A percentile compares a stretch with the other conserved stretches of the same genome.
Conservation (phyloP, 2,888 invertebrate species). For the Tachina lurida region DNA sequence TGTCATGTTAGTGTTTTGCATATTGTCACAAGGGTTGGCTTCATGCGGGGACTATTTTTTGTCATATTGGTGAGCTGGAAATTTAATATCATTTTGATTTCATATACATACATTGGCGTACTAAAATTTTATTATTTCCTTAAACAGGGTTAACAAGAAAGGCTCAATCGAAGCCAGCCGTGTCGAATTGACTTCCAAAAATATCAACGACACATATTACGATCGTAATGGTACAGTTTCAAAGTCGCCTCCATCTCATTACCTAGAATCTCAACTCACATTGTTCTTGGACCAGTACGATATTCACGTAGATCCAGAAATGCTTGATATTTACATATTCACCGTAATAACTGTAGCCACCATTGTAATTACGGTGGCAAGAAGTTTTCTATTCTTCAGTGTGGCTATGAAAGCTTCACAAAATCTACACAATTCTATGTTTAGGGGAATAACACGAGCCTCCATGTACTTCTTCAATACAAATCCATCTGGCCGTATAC, state of each 20-base stretch:
- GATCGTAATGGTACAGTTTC: constrained; percentile 10
- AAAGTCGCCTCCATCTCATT: constrained; percentile 23
- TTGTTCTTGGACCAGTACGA: constrained; percentile 74
- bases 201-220: constrained; percentile 17
- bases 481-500: constrained; percentile 91
- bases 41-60: constrained; percentile 92
- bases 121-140: background rate
- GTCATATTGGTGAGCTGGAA: constrained; percentile 86
- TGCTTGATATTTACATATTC: constrained; percentile 84
- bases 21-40: constrained; percentile 87
- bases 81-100: background rate
- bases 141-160: constrained; percentile 72
- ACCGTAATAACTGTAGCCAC: constrained; percentile 83
- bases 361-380: constrained; percentile 80
- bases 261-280: constrained; percentile 73
- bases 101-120: too few relatives aligned
- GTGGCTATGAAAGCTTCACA: constrained; percentile 90
- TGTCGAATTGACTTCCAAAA: constrained; percentile 15
- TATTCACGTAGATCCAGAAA: constrained; percentile 75
- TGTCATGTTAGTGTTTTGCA: constrained; percentile 86
- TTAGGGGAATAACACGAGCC: constrained; percentile 90
- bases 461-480: constrained; percentile 94
- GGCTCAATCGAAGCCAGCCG: constrained; percentile 54
- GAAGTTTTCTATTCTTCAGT: constrained; percentile 84
- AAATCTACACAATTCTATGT: constrained; percentile 92